phyloP scores from a whole-genome alignment of 2,888 invertebrate species.

The Tiliacea citrago region DNA sequence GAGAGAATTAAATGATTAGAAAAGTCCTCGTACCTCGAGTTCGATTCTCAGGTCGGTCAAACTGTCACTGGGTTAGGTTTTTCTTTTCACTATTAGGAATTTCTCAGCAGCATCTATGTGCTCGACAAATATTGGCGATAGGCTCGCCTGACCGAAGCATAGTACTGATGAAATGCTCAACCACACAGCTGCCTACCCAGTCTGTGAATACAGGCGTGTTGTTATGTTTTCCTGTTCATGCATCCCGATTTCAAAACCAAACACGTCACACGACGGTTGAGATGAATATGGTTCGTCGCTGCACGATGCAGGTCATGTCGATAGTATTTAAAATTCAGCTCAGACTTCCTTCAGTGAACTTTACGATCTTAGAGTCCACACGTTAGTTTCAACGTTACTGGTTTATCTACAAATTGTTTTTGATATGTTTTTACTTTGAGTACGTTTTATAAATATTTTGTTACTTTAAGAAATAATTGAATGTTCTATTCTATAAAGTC shows the following conservation, averaged over 20 bases:
- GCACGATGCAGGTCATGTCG: conserved; percentile 49
- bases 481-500: too few species aligned
- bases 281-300: conserved; percentile 36
- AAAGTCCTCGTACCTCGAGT: not conserved
- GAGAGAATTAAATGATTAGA: too few species aligned
- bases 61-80: not conserved
- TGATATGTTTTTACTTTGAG: not conserved
- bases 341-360: conserved; percentile 42
- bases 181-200: not conserved
- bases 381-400: conserved; percentile 45
- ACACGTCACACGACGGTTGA: conserved; percentile 21
- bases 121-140: not conserved
- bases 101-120: not conserved
- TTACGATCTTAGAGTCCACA: conserved; percentile 45
- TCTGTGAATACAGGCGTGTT: not conserved
- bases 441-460: conserved; percentile 12
- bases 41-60: not conserved
- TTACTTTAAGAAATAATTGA: too few species aligned
- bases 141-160: not conserved
- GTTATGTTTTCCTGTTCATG: not conserved
- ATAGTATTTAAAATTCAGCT: conserved; percentile 54
- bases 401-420: conserved; percentile 50
- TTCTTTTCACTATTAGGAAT: not conserved
- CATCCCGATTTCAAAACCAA: conserved; percentile 22
- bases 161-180: not conserved